Evolutionary conservation across 2,797 vertebrate species (phyloP).

Genomic region (Catamblyrhynchus diadema): DNA sequence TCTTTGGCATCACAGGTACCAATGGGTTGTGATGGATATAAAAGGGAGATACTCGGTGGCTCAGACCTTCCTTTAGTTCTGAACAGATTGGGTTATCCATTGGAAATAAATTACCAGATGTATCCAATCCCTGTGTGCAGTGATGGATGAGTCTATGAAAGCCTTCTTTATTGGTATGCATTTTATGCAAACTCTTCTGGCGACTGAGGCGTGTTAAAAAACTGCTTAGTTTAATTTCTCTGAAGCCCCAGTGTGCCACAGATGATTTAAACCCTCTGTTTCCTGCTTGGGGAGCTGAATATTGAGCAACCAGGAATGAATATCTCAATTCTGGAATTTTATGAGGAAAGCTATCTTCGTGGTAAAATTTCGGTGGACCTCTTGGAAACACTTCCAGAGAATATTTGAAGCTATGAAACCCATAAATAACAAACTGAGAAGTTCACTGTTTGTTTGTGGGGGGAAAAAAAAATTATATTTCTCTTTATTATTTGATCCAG

Average conservation of each 20-base stretch:
- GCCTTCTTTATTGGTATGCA: conserved; percentile 9
- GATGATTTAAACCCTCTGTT: conserved; percentile 37
- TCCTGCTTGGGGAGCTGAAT: neutral
- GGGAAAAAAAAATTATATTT: accelerated
- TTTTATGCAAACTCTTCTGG: conserved; percentile 28
- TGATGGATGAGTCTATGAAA: conserved; percentile 49
- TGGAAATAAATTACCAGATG: conserved; percentile 11
- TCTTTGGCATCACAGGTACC: neutral
- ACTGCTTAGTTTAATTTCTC: conserved; percentile 12
- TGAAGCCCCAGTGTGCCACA: neutral
- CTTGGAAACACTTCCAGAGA: neutral
- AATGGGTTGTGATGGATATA: neutral
- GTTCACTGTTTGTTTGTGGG: neutral
- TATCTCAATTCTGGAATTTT: neutral
- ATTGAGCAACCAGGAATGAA: neutral
- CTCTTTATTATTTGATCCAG: neutral
- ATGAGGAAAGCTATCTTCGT: neutral
- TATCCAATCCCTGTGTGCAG: neutral
- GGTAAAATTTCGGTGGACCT: neutral
- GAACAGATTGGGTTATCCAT: neutral
- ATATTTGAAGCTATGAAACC: neutral
- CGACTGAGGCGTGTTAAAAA: neutral
- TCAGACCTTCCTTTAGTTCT: neutral
- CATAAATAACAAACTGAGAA: neutral
- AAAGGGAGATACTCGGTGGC: neutral